Conservation (phyloP, 2,113 vertebrate genomes). For the Accipiter virgatus region DNA sequence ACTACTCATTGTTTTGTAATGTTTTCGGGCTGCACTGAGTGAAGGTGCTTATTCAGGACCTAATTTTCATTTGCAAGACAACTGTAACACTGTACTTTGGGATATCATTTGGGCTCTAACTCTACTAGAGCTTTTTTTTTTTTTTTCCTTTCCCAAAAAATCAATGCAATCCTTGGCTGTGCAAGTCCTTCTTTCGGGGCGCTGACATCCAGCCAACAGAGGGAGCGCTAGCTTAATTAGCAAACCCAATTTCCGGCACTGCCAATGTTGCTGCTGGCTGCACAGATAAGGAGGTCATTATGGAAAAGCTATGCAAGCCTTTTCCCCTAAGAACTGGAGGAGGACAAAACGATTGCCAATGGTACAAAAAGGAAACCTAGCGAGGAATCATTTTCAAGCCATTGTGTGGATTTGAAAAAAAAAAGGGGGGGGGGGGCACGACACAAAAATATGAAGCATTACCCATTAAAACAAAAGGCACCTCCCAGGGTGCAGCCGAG, state of each 20-base stretch:
- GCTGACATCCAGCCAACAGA: slow-evolving; percentile 56
- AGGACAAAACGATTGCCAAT: neutral
- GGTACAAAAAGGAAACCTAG: neutral
- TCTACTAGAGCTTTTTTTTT: neutral
- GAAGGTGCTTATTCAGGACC: neutral
- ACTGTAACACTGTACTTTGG: neutral
- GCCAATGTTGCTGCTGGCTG: neutral
- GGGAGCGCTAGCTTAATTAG: slow-evolving; percentile 57
- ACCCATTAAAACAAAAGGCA: slow-evolving; percentile 31
- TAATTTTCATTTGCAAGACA: neutral
- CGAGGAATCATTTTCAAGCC: neutral
- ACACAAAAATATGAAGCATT: neutral
- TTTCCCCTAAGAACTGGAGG: neutral
- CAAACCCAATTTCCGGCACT: neutral
- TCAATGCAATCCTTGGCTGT: neutral
- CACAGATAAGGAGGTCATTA: slow-evolving; percentile 32
- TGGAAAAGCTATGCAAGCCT: neutral
- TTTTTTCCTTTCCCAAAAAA: too few species aligned
- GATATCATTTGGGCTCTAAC: neutral
- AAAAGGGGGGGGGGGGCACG: rapidly evolving
- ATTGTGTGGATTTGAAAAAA: neutral
- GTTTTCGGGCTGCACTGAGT: neutral
- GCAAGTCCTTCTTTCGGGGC: neutral
- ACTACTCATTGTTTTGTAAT: neutral
- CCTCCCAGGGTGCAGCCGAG: slow-evolving; percentile 5